These are phyloP conservation scores for Papilio polyxenes DNA, from an alignment of 1,140 invertebrate genomes.

Conservation along the genomic window DNA sequence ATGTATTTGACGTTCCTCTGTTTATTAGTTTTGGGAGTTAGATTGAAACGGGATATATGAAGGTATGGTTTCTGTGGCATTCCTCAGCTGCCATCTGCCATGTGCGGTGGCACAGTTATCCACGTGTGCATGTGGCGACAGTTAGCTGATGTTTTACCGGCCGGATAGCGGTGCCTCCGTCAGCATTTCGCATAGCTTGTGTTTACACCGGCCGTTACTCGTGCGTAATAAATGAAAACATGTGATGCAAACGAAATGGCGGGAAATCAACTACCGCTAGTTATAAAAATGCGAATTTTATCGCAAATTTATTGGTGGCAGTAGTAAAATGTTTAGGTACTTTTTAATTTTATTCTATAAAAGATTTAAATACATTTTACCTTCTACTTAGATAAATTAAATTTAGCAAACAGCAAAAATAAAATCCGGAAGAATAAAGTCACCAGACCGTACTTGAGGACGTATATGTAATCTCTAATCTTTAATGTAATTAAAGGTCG, in stretches of 20 bases:
- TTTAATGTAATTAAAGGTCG: slow-evolving; percentile 26
- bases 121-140: not conserved
- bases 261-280: no score
- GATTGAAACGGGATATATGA: not conserved
- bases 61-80: not conserved
- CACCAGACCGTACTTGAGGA: not conserved
- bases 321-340: no score
- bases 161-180: slow-evolving; percentile 55
- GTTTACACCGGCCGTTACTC: not conserved
- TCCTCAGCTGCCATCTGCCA: not conserved
- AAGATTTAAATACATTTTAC: no score
- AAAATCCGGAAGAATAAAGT: not conserved
- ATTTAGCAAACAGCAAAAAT: not conserved
- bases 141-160: slow-evolving; percentile 48
- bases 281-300: no score
- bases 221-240: not conserved
- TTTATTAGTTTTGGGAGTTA: no score
- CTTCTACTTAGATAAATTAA: no score
- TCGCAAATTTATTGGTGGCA: no score
- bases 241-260: not conserved
- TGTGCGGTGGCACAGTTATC: slow-evolving; percentile 4
- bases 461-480: not conserved
- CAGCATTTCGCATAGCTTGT: not conserved
- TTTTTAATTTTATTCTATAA: no score
- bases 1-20: no score